Evolutionary conservation across 2,113 vertebrate genomes (phyloP), one percentile per base, ranked within the genome.

Genomic region (Oncorhynchus gorbuscha): DNA sequence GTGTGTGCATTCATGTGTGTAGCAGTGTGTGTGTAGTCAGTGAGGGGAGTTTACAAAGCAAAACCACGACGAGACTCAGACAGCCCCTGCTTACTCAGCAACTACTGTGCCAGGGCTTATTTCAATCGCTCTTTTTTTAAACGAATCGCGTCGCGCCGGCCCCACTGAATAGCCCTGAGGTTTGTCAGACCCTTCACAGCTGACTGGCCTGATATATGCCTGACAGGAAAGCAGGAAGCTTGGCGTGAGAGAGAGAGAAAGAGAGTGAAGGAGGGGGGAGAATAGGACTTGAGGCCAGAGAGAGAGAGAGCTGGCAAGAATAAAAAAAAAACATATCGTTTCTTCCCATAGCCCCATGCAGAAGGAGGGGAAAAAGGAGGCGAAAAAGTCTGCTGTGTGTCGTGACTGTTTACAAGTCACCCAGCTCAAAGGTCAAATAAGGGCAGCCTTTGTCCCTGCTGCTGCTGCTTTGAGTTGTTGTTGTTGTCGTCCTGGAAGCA

Each of bases 141-240:
- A 89, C 87, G 4, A 13, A 6, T 30, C 28, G 13, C 65, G 26
- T 67, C 16, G 26, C 28, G 65, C 0, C 85, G 71, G 85, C 85
- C 86, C 83, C 80, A 90, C 88, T 89, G 92, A 89, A 92, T 86
- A 92, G 85, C 86, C 86, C 84, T 88, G 91, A 83, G 51, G 85
- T 89, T 87, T 88, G 88, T 90, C 89, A 88, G 84, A 89, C 89
- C 83, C 84, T 85, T 91, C 89, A 91, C 87, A 90, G 85, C 86
- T 78, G 85, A 90, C 90, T 87, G 89, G 87, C 86, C 86, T 88
- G 90, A 91, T 86, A 89, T 79, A 87, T 84, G 86, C 85, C 82
- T 91, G 81, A 87, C 85, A 90, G 92, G 87, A 90, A 89, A 81
- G 86, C 88, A 87, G 88, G 91, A 94, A 92, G 87, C 89, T 74